Percentiles rank a stretch among this genome's conserved stretches.
Conservation (phyloP, 2,888 invertebrate species). For the Leucania comma region DNA sequence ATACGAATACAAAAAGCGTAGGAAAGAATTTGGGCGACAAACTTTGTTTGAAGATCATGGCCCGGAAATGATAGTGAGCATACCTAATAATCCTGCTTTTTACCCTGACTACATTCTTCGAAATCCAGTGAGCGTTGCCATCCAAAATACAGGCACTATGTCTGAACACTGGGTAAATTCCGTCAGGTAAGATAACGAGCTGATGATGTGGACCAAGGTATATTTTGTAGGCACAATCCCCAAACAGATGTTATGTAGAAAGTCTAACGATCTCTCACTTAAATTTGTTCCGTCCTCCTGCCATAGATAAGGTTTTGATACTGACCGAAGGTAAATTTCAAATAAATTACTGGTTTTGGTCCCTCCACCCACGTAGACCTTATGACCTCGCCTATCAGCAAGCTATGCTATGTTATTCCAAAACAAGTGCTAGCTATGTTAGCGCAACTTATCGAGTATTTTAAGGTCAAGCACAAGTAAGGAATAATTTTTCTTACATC, state of each 20-base stretch:
- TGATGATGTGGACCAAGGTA: not conserved
- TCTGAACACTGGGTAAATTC: constrained; percentile 93
- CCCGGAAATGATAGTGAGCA: constrained; percentile 92
- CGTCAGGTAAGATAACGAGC: constrained; percentile 78
- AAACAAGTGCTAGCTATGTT: constrained; percentile 1
- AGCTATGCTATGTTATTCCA: not conserved
- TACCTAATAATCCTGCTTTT: constrained; percentile 90
- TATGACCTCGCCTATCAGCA: constrained; percentile 2
- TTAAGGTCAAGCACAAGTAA: not conserved
- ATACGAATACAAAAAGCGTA: constrained; percentile 92
- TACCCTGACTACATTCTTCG: constrained; percentile 90
- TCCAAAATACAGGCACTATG: constrained; percentile 91
- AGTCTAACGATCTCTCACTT: not conserved
- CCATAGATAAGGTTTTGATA: not conserved
- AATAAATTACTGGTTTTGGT: not conserved
- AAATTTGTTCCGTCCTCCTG: not conserved
- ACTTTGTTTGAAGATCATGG: constrained; percentile 93
- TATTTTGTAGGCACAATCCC: no score
- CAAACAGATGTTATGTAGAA: no score
- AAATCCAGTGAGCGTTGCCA: constrained; percentile 91
- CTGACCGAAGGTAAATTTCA: not conserved
- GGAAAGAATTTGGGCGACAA: constrained; percentile 93
- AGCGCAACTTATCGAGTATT: not conserved
- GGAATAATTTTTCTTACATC: constrained; percentile 8
- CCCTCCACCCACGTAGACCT: not conserved